Conservation (phyloP, 64 coral and sea anemone species). For the Actinia tenebrosa region DNA sequence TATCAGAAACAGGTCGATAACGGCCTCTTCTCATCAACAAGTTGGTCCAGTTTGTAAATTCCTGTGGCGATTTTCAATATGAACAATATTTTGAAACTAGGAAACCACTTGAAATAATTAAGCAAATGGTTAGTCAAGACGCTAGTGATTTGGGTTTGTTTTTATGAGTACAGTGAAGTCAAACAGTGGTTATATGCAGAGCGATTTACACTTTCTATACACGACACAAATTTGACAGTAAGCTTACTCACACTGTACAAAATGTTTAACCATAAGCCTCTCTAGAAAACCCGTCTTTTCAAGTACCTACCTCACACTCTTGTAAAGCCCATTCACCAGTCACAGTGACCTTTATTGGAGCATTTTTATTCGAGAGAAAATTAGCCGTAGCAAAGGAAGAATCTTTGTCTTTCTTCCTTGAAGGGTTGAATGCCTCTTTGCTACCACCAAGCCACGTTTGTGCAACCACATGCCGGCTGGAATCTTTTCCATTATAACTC, state of each 20-base stretch:
- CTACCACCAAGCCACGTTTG: constrained; percentile 41
- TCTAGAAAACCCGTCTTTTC: not conserved
- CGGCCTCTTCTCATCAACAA: constrained; percentile 69
- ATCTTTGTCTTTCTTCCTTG: constrained; percentile 44
- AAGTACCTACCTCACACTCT: constrained; percentile 66
- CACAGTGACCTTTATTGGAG: constrained; percentile 80
- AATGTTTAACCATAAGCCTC: not conserved
- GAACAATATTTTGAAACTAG: constrained; percentile 16
- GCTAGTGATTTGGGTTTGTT: not conserved
- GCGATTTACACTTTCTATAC: not conserved
- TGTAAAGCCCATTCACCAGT: constrained; percentile 92
- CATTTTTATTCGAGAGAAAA: constrained; percentile 69
- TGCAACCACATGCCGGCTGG: constrained; percentile 54
- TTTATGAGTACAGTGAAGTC: not conserved
- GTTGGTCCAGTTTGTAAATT: constrained; percentile 74
- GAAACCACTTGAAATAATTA: constrained; percentile 11
- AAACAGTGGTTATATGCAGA: not conserved
- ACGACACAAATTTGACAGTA: not conserved
- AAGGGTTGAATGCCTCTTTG: constrained; percentile 60
- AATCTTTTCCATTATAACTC: constrained; percentile 18
- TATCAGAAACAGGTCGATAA: constrained; percentile 58
- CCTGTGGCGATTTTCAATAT: constrained; percentile 41
- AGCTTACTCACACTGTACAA: not conserved
- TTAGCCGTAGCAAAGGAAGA: constrained; percentile 33
- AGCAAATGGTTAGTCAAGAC: not conserved